Conservation (phyloP, 2,113 vertebrate species). For the Daubentonia madagascariensis region DNA sequence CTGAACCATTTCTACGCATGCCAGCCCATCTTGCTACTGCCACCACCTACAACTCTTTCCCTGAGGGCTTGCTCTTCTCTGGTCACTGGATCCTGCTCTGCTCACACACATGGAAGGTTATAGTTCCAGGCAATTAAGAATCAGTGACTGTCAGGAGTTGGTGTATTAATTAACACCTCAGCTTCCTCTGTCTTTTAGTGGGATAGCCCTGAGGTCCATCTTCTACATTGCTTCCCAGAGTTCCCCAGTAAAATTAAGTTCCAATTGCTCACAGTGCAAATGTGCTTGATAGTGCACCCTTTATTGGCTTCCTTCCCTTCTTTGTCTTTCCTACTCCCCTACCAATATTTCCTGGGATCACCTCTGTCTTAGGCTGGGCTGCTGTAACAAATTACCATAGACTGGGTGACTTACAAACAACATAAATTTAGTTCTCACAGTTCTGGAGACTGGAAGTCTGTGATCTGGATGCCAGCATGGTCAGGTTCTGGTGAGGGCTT, state of each 20-base stretch:
- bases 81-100: neutral
- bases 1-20: neutral
- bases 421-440: neutral
- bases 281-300: neutral
- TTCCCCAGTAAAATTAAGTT: neutral
- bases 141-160: neutral
- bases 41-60: neutral
- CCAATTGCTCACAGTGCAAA: neutral
- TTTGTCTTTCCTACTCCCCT: neutral
- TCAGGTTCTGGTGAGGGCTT: neutral
- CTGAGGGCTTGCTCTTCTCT: neutral
- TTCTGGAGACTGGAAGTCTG: neutral
- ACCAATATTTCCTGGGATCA: neutral
- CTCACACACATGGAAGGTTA: neutral
- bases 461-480: neutral
- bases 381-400: neutral
- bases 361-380: neutral
- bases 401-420: neutral
- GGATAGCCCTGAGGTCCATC: neutral
- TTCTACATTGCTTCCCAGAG: neutral
- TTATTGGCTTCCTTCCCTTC: neutral
- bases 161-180: neutral
- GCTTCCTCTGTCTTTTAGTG: neutral
- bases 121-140: neutral
- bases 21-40: neutral